Evolutionary conservation across 2,888 invertebrate genomes (phyloP), one percentile per base, ranked within the genome.

Genomic region (Andrena minutula): DNA sequence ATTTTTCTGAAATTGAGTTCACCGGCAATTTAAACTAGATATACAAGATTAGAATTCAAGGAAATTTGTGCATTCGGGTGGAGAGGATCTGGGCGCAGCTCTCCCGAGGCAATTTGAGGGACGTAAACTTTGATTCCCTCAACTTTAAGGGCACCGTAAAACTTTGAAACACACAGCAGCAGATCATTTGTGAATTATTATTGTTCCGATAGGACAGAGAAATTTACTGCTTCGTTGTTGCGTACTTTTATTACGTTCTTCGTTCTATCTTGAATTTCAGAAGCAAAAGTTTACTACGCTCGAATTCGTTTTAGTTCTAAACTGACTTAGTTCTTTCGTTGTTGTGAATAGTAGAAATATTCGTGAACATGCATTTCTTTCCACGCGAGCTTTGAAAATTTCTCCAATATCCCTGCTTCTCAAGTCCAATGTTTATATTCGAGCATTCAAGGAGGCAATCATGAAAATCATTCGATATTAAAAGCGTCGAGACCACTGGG

Each of bases 381-480:
- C 12, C n/a, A n/a, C n/a, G 5, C 28, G 49, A 20, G 49, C 65
- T 28, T 1, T 12, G 8, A 1, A 0, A 12, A n/a, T 5, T 32
- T 20, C 28, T n/a, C 6, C n/a, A 30, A 23, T 41, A 32, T 8
- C 10, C 41, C 7, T 3, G 16, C 16, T 30, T 8, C n/a, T 6
- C 28, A 20, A 47, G 4, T 8, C 12, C 35, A 35, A 16, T 61
- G 28, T 28, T 23, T 12, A 7, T 7, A 30, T 16, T n/a, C 7
- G 49, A 66, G 63, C 23, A n/a, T 10, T 8, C 8, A 23, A 35
- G 56, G 16, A 23, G 49, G n/a, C 60, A 68, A 65, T 70, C 63
- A 35, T 49, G 32, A 65, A 78, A 78, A 70, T 78, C 71, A 75
- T 71, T 72, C 47, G 47, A 69, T 68, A 79, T 84, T 83, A 72